phyloP scores from a whole-genome alignment of 2,797 vertebrate genomes.

The Valencia hispanica region DNA sequence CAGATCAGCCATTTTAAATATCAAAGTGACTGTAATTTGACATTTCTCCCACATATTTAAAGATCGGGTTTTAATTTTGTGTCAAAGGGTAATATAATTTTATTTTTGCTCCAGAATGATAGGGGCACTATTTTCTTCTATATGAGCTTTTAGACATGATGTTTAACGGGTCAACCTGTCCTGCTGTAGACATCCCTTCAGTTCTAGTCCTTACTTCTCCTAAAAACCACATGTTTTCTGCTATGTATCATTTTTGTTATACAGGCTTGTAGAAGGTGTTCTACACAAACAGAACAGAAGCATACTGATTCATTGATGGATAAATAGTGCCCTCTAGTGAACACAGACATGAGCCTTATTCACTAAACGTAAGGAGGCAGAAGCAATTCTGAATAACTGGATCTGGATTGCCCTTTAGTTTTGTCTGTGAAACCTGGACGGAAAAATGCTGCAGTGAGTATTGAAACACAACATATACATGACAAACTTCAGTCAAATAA shows the following conservation, averaged over 20 bases:
- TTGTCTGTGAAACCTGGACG: not conserved
- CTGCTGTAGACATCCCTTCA: not conserved
- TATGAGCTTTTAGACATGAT: not conserved
- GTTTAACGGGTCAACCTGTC: not conserved
- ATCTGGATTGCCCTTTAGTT: not conserved
- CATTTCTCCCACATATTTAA: not conserved
- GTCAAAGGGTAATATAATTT: not conserved
- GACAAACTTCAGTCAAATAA: not conserved
- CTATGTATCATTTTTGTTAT: not conserved
- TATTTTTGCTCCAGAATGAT: not conserved
- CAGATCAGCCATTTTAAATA: not conserved
- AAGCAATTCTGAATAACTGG: not conserved
- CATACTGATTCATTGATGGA: not conserved
- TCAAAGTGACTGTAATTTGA: not conserved
- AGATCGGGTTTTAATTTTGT: not conserved
- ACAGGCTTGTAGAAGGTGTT: not conserved
- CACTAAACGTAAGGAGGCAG: not conserved
- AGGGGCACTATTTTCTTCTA: not conserved
- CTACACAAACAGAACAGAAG: not conserved
- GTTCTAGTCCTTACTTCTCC: not conserved
- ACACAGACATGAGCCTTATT: not conserved
- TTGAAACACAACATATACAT: no score
- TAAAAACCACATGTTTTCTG: not conserved
- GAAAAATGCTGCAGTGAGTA: no score
- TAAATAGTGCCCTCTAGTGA: slow-evolving; percentile 44